Evolutionary conservation across 2,888 invertebrate species (phyloP).

Genomic region (Meghimatium bilineatum): DNA sequence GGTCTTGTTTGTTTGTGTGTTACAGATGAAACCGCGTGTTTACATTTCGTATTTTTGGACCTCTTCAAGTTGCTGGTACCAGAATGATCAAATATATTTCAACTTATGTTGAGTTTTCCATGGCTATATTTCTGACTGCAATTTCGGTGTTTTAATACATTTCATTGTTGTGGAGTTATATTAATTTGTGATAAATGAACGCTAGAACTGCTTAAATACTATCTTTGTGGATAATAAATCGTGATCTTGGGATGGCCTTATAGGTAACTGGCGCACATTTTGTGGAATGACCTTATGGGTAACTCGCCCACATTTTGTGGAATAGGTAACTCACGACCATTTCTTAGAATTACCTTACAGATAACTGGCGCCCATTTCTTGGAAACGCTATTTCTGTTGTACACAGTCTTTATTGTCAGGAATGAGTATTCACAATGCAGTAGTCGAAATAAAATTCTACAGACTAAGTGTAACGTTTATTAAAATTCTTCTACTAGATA

Average conservation of each 20-base stretch:
- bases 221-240: constrained; percentile 16
- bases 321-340: too few species aligned
- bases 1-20: constrained; percentile 22
- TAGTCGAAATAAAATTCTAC: too few species aligned
- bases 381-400: too few species aligned
- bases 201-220: neutral
- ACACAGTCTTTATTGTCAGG: too few species aligned
- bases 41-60: constrained; percentile 22
- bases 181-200: constrained; percentile 10
- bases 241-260: neutral
- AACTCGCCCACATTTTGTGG: too few species aligned
- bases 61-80: neutral
- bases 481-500: too few species aligned
- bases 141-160: neutral
- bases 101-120: neutral
- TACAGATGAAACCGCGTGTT: constrained; percentile 12
- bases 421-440: too few species aligned
- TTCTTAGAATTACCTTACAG: too few species aligned
- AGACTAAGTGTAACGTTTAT: too few species aligned
- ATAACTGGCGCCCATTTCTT: too few species aligned
- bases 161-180: neutral
- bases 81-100: neutral
- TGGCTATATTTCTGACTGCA: neutral
- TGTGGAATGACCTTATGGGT: too few species aligned
- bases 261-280: neutral